These are phyloP conservation scores for Globodera rostochiensis DNA, from an alignment of 1,140 invertebrate genomes.

Conservation along the genomic window DNA sequence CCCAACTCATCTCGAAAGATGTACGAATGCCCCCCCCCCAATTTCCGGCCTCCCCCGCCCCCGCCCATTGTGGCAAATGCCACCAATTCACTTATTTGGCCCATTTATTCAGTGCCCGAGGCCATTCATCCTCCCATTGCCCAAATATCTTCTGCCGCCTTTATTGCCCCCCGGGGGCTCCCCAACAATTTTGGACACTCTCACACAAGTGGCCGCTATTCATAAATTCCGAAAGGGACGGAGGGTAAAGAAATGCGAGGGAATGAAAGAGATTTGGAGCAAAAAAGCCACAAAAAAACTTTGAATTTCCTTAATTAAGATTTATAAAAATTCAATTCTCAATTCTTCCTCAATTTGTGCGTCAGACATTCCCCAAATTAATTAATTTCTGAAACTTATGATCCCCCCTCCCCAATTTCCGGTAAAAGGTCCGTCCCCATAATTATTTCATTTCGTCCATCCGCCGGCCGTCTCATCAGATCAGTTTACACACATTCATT, in stretches of 20 bases:
- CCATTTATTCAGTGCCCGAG: neutral
- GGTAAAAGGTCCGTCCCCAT: neutral
- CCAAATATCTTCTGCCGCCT: neutral
- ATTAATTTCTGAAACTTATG: neutral
- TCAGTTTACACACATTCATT: too few species aligned
- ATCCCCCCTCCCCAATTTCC: neutral
- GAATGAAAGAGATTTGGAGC: neutral
- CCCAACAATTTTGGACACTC: neutral
- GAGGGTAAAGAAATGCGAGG: neutral
- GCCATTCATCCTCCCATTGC: neutral
- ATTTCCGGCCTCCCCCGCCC: too few species aligned
- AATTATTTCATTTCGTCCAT: neutral
- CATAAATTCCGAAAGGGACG: neutral
- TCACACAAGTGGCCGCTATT: neutral
- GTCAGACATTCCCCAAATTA: too few species aligned
- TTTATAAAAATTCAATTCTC: too few species aligned
- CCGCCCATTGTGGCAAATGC: neutral
- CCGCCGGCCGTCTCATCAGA: too few species aligned
- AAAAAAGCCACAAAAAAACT: neutral
- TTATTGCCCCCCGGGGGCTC: neutral
- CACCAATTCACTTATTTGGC: neutral
- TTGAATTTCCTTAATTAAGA: neutral
- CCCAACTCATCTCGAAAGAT: too few species aligned
- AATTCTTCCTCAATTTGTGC: too few species aligned
- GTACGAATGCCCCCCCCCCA: too few species aligned